Evolutionary conservation across 2,797 vertebrate species (phyloP).

Genomic region (Rachycentron canadum): DNA sequence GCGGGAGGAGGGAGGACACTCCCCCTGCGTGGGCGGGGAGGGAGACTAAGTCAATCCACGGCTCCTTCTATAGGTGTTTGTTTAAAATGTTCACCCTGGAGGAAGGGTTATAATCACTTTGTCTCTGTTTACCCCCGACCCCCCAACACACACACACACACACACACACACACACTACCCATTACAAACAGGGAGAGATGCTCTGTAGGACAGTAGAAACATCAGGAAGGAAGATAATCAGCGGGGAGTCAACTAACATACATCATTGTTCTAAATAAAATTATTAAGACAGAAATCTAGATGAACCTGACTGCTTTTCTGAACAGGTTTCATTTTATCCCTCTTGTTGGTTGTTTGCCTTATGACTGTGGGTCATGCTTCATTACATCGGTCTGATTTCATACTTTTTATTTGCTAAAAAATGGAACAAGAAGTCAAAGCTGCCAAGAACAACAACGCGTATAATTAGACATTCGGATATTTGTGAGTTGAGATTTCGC

Average conservation of each 20-base stretch:
- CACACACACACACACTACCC: conserved; percentile 3
- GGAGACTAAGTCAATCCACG: conserved; percentile 57
- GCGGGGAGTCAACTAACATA: conserved; percentile 17
- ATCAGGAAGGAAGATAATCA: conserved; percentile 55
- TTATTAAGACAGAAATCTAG: neutral
- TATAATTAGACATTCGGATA: neutral
- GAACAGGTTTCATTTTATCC: neutral
- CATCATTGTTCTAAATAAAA: neutral
- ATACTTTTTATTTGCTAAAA: neutral
- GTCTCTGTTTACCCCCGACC: conserved; percentile 45
- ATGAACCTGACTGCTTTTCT: neutral
- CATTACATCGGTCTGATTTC: neutral
- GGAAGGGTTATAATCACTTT: conserved; percentile 68
- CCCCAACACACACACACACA: conserved; percentile 7
- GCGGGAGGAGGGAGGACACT: conserved; percentile 71
- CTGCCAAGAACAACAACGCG: neutral
- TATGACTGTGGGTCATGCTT: neutral
- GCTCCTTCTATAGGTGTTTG: conserved; percentile 83
- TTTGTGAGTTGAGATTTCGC: neutral
- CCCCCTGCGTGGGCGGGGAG: conserved; percentile 68
- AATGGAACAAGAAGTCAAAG: neutral
- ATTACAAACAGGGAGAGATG: conserved; percentile 14
- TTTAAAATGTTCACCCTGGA: conserved; percentile 75
- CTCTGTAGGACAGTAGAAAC: conserved; percentile 50
- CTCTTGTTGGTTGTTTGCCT: neutral